Percentiles rank a stretch among this genome's conserved stretches.
These are phyloP conservation scores for Rotaria macrura DNA, from an alignment of 2,888 invertebrate genomes.

Conservation along the genomic window DNA sequence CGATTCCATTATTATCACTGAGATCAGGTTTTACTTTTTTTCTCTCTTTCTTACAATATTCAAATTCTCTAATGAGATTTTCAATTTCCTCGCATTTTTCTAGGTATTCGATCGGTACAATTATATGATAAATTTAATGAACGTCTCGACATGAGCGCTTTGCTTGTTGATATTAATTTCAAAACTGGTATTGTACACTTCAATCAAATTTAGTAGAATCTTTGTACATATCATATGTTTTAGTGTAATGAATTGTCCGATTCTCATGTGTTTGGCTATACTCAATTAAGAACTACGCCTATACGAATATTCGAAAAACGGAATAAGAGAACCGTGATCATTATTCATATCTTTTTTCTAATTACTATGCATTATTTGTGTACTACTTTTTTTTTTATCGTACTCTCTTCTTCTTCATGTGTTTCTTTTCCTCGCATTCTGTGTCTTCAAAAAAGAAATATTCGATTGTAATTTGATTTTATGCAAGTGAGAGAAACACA, in stretches of 20 bases:
- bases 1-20: neutral
- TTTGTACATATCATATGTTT: neutral
- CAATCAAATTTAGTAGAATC: neutral
- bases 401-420: neutral
- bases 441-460: neutral
- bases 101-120: slow-evolving; percentile 17
- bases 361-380: neutral
- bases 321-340: neutral
- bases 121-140: slow-evolving; percentile 14
- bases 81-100: neutral
- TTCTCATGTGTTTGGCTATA: neutral
- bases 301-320: neutral
- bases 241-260: neutral
- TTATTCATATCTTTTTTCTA: neutral
- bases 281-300: neutral
- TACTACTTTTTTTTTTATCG: neutral
- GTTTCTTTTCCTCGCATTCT: neutral
- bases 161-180: neutral
- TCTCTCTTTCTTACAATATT: neutral
- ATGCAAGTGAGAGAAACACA: neutral
- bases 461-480: neutral
- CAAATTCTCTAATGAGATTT: no score
- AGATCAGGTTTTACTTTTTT: neutral
- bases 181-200: neutral
- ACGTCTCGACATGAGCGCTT: neutral